Conservation (phyloP, 2,797 vertebrate genomes). For the Peromyscus eremicus region DNA sequence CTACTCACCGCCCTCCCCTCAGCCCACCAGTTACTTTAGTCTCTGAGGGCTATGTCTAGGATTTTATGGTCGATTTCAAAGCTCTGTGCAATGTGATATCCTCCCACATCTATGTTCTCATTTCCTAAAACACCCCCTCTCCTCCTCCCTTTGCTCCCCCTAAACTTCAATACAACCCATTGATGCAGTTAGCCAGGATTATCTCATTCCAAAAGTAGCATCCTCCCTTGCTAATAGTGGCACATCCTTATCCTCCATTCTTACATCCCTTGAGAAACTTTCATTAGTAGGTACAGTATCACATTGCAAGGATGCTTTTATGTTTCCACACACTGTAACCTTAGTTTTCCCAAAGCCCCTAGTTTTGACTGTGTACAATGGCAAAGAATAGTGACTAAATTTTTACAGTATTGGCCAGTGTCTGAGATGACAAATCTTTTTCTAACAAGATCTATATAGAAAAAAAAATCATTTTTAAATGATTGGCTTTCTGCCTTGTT, state of each 20-base stretch:
- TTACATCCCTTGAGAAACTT: neutral
- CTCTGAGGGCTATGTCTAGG: constrained; percentile 29
- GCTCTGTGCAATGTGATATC: constrained; percentile 70
- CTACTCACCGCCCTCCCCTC: neutral
- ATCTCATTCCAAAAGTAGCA: constrained; percentile 54
- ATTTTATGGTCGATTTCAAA: constrained; percentile 72
- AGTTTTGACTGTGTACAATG: neutral
- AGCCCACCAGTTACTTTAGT: constrained; percentile 50
- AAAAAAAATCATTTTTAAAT: neutral
- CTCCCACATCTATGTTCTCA: constrained; percentile 74
- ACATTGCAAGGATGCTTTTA: neutral
- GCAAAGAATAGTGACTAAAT: neutral
- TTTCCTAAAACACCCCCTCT: constrained; percentile 77
- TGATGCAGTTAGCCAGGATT: constrained; percentile 58
- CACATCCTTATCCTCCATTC: constrained; percentile 38
- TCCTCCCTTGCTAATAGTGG: constrained; percentile 22
- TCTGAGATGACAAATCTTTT: neutral
- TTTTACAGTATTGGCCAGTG: neutral
- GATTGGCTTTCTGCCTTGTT: neutral
- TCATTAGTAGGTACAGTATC: neutral
- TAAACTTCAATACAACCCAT: constrained; percentile 54
- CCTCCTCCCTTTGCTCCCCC: constrained; percentile 59
- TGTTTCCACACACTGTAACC: neutral
- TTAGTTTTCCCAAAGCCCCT: neutral
- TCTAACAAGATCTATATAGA: neutral